Conservation (phyloP, 1,140 invertebrate species). For the Heterodera schachtii region DNA sequence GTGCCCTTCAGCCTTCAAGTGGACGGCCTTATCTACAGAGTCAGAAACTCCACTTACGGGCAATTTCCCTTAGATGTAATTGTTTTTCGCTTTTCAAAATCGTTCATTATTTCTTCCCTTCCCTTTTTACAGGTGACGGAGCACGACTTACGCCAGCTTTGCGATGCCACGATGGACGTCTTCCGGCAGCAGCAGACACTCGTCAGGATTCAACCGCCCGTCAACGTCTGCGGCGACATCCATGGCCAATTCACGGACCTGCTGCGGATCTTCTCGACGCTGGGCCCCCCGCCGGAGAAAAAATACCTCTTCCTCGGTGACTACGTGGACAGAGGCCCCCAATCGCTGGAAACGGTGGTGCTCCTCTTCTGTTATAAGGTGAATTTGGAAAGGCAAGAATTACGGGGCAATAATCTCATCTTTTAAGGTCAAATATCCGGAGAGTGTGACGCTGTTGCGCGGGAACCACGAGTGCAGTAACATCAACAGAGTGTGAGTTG, state of each 20-base stretch:
- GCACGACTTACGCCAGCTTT: neutral
- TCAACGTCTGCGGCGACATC: conserved; percentile 81
- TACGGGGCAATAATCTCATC: neutral
- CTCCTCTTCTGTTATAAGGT: conserved; percentile 25
- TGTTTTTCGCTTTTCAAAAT: no score
- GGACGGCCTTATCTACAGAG: no score
- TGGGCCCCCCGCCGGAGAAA: conserved; percentile 97
- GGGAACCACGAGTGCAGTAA: conserved; percentile 75
- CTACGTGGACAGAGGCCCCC: conserved; percentile 66
- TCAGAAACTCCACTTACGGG: no score
- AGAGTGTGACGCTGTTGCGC: conserved; percentile 82
- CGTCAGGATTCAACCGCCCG: conserved; percentile 51
- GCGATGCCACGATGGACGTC: neutral
- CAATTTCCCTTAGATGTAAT: no score
- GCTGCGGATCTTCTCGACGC: conserved; percentile 95
- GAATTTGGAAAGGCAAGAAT: neutral
- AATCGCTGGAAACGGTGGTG: conserved; percentile 63
- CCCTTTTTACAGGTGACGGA: no score
- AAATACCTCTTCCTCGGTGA: conserved; percentile 95
- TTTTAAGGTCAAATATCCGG: conserved; percentile 82
- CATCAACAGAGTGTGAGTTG: conserved; percentile 72
- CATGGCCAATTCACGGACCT: conserved; percentile 95
- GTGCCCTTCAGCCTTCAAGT: no score
- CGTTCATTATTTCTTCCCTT: no score
- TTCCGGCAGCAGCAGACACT: conserved; percentile 16